Evolutionary conservation across 2,888 invertebrate genomes (phyloP).

Genomic region (Noctua pronuba): DNA sequence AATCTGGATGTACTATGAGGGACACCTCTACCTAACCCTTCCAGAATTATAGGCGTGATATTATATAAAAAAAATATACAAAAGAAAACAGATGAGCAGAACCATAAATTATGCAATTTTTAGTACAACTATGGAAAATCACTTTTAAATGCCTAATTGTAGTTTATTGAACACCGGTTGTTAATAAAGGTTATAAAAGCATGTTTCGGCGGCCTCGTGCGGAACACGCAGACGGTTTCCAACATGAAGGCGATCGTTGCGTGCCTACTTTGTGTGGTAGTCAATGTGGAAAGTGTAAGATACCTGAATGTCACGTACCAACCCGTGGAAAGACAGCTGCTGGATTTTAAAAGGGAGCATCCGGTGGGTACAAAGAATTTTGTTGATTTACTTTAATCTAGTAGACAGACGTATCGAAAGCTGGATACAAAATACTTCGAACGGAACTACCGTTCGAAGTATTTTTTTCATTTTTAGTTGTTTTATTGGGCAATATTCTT

Average conservation of each 20-base stretch:
- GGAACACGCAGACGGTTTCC: slow-evolving; percentile 24
- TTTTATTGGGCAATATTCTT: not conserved
- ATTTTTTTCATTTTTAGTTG: not conserved
- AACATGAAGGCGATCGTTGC: slow-evolving; percentile 51
- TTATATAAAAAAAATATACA: too few species aligned
- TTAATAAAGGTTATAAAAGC: slow-evolving; percentile 25
- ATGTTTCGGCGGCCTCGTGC: not conserved
- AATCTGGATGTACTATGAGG: too few species aligned
- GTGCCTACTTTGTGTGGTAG: slow-evolving; percentile 32
- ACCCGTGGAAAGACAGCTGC: slow-evolving; percentile 70
- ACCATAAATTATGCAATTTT: not conserved
- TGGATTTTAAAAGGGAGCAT: slow-evolving; percentile 73
- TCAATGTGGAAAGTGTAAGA: slow-evolving; percentile 33
- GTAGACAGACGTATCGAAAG: not conserved
- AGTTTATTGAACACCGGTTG: not conserved
- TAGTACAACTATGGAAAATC: not conserved
- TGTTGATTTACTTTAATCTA: not conserved
- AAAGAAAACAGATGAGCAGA: not conserved
- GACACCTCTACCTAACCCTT: not conserved
- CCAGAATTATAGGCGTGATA: too few species aligned
- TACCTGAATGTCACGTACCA: slow-evolving; percentile 62
- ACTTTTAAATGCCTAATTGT: not conserved
- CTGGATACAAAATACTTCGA: not conserved
- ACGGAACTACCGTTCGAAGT: too few species aligned
- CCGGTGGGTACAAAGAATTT: slow-evolving; percentile 63